Conservation (phyloP, 2,888 invertebrate genomes). For the Priocnemis perturbator region DNA sequence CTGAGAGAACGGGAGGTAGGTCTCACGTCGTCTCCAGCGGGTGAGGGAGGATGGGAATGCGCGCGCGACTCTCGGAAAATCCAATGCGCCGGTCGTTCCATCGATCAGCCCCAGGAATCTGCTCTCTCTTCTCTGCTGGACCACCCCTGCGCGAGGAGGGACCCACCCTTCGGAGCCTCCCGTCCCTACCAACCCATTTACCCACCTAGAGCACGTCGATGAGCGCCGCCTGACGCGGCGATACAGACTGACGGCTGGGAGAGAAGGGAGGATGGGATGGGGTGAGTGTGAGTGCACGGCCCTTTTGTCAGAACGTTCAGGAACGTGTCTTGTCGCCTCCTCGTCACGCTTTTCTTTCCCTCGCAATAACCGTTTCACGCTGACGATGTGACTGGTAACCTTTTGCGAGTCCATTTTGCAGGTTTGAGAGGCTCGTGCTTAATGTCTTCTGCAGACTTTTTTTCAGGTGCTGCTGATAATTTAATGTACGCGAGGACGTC, state of each 20-base stretch:
- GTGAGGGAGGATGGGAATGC: slow-evolving; percentile 57
- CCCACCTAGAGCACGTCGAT: slow-evolving; percentile 34
- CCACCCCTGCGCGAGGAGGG: slow-evolving; percentile 55
- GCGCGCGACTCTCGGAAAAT: slow-evolving; percentile 67
- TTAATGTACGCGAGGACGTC: no score
- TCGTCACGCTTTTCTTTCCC: no score
- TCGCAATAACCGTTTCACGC: no score
- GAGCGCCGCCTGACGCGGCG: background rate
- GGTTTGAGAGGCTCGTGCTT: background rate
- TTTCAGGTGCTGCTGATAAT: background rate
- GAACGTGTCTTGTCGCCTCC: background rate
- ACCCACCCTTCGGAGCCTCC: slow-evolving; percentile 46
- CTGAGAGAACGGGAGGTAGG: slow-evolving; percentile 50
- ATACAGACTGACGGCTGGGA: no score
- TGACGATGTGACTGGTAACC: no score
- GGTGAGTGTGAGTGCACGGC: background rate
- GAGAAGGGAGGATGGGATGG: no score
- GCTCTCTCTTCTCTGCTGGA: slow-evolving; percentile 63
- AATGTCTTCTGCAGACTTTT: background rate
- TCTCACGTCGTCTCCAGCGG: slow-evolving; percentile 42
- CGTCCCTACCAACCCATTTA: slow-evolving; percentile 52
- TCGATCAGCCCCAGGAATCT: slow-evolving; percentile 73
- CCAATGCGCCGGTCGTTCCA: slow-evolving; percentile 68
- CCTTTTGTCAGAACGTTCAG: background rate
- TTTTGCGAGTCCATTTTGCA: no score